phyloP scores from a whole-genome alignment of 2,888 invertebrate species.

The Dynastes tityus region DNA sequence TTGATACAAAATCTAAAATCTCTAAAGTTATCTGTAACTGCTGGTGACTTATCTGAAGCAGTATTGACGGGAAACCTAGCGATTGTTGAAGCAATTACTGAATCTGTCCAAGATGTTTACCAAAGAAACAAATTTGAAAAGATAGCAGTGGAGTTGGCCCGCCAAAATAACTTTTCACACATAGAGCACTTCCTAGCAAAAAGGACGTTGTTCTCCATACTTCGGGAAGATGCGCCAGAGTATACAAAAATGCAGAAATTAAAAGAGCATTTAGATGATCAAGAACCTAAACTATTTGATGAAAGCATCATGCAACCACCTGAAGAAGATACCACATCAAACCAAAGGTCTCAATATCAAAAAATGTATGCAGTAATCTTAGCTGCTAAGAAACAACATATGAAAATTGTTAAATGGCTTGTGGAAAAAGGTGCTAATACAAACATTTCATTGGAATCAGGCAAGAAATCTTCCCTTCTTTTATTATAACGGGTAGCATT shows the following conservation, averaged over 20 bases:
- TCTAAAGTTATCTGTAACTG: background rate
- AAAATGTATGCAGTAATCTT: background rate
- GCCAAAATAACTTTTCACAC: too few species aligned
- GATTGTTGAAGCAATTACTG: background rate
- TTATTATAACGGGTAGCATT: background rate
- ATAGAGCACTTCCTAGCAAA: background rate
- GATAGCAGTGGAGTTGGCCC: conserved; percentile 9
- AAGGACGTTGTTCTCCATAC: background rate
- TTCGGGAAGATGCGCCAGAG: background rate
- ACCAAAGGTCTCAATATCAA: background rate
- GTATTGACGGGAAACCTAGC: background rate
- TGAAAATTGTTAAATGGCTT: conserved; percentile 19
- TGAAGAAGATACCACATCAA: background rate
- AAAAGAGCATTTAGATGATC: background rate
- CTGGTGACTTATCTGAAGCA: conserved; percentile 6
- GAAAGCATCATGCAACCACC: background rate
- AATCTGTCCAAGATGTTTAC: background rate
- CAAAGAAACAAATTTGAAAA: background rate
- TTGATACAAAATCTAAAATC: background rate
- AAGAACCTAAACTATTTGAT: background rate
- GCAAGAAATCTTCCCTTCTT: background rate
- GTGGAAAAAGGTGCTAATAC: conserved; percentile 20
- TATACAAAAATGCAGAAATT: background rate
- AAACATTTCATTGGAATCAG: background rate
- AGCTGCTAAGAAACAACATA: background rate